A percentile compares a stretch with the other conserved stretches of the same genome.
Conservation (phyloP, 2,113 vertebrate species). For the Ardeotis arabs region DNA sequence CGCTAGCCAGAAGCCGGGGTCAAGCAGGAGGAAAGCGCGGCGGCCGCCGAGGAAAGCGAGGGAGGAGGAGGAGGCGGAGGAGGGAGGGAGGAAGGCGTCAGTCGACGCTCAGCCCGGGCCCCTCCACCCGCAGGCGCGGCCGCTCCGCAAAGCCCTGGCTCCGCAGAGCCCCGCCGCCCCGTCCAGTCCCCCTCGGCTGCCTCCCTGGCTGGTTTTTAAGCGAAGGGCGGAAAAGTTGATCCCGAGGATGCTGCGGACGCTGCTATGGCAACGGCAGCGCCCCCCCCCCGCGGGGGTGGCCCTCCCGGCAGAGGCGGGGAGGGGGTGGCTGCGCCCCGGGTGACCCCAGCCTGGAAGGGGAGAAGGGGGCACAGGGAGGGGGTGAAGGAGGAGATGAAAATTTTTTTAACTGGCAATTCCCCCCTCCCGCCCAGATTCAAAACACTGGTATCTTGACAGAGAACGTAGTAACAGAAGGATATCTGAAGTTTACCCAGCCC, state of each 20-base stretch:
- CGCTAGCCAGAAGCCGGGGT: neutral
- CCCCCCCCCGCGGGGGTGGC: too few species aligned
- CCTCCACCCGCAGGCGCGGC: neutral
- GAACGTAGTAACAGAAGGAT: rapidly evolving
- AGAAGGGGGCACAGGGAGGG: too few species aligned
- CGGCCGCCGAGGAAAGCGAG: neutral
- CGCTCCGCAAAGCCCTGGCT: neutral
- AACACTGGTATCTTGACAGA: rapidly evolving
- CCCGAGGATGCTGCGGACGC: conserved; percentile 55
- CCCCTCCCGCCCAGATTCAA: too few species aligned
- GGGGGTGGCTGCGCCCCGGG: neutral
- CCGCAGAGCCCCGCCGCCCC: too few species aligned
- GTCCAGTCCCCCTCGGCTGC: neutral
- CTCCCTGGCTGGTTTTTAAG: conserved; percentile 17
- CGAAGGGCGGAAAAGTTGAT: conserved; percentile 63
- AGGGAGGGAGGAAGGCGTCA: neutral
- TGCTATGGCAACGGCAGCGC: conserved; percentile 69
- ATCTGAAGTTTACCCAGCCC: neutral
- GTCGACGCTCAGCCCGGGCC: neutral
- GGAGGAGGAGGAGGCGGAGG: neutral
- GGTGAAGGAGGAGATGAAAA: too few species aligned
- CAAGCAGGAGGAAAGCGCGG: neutral
- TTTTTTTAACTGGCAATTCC: too few species aligned
- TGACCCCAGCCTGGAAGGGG: too few species aligned
- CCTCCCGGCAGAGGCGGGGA: too few species aligned